Conservation (phyloP, 2,113 vertebrate genomes). For the Ariopsis seemanni region DNA sequence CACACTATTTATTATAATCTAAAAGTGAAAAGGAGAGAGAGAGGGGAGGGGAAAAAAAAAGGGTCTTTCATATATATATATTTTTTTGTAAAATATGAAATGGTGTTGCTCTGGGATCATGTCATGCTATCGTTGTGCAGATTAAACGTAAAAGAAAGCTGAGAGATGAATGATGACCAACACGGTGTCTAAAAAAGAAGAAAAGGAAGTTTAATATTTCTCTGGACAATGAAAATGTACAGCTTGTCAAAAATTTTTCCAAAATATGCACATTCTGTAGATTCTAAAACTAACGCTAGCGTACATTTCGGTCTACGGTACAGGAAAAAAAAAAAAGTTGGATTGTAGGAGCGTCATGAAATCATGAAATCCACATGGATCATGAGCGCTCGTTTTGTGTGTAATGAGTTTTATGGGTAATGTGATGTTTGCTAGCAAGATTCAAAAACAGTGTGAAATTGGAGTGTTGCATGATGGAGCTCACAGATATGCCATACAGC, state of each 20-base stretch:
- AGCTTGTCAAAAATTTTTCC: background rate
- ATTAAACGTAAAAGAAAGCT: background rate
- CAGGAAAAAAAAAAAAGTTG: background rate
- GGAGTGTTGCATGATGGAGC: no score
- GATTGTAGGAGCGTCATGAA: background rate
- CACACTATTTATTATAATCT: background rate
- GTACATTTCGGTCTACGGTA: conserved; percentile 6
- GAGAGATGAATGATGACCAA: background rate
- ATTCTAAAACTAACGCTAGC: background rate
- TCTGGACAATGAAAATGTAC: conserved; percentile 21
- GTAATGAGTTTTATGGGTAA: background rate
- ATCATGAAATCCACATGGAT: background rate
- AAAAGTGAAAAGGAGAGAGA: background rate
- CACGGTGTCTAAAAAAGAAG: background rate
- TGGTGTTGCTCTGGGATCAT: background rate
- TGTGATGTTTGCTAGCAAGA: background rate
- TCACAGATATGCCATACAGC: no score
- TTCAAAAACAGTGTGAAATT: background rate
- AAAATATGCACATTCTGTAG: background rate
- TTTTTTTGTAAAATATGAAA: background rate
- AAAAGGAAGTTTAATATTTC: conserved; percentile 22
- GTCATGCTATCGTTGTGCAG: background rate
- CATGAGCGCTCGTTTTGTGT: background rate
- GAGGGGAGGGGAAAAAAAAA: no score
- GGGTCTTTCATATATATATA: no score